Conservation (phyloP, 1,140 invertebrate genomes). For the Oryctes rhinoceros region DNA sequence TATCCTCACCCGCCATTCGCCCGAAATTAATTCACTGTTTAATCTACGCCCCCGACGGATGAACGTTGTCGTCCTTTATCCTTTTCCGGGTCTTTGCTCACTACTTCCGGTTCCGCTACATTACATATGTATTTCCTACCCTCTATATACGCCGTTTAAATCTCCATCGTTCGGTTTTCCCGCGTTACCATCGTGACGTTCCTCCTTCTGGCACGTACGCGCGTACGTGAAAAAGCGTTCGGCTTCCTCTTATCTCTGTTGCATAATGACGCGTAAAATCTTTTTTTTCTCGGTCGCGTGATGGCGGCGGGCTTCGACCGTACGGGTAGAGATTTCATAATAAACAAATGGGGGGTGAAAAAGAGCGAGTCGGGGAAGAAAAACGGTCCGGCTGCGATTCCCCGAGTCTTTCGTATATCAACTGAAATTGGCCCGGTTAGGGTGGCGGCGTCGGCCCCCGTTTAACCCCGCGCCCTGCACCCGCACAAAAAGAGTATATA, state of each 20-base stretch:
- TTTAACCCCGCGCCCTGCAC: background rate
- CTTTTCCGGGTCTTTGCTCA: slow-evolving; percentile 29
- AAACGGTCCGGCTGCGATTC: background rate
- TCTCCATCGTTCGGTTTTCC: background rate
- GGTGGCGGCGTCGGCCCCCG: background rate
- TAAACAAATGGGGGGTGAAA: slow-evolving; percentile 34
- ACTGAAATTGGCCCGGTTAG: slow-evolving; percentile 20
- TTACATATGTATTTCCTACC: slow-evolving; percentile 30
- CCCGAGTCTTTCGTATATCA: slow-evolving; percentile 25
- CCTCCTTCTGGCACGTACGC: background rate
- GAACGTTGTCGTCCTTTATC: slow-evolving; percentile 6
- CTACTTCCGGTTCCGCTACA: slow-evolving; percentile 35
- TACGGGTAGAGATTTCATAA: slow-evolving; percentile 28
- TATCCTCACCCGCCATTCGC: background rate
- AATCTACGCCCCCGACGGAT: background rate
- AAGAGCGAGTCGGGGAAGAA: slow-evolving; percentile 11
- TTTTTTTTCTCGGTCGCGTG: slow-evolving; percentile 16
- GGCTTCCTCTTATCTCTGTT: slow-evolving; percentile 32
- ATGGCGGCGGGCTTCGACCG: background rate
- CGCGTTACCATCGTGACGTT: background rate
- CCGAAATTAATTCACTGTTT: slow-evolving; percentile 20
- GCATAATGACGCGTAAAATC: slow-evolving; percentile 37
- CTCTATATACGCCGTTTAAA: slow-evolving; percentile 11
- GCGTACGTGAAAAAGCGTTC: slow-evolving; percentile 15
- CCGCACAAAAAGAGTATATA: slow-evolving; percentile 7